Evolutionary conservation across 1,140 invertebrate genomes (phyloP).

Genomic region (Goniozus legneri): DNA sequence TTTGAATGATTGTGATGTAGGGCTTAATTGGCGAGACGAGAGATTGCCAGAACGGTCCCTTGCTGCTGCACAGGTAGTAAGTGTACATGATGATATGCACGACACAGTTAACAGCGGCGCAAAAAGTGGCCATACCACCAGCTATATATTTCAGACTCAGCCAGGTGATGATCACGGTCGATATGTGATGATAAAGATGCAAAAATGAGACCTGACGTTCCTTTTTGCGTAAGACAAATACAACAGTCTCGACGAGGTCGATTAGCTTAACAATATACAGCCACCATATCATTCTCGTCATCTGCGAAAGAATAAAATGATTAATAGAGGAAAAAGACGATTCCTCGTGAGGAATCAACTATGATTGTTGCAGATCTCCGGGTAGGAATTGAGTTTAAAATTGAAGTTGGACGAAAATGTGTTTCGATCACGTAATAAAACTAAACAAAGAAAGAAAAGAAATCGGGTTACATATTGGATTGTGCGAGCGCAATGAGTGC

Average conservation of each 20-base stretch:
- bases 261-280: conserved; percentile 24
- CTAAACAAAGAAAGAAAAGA: no score
- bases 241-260: conserved; percentile 48
- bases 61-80: conserved; percentile 32
- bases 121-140: conserved; percentile 29
- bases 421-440: no score
- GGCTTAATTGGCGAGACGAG: conserved; percentile 24
- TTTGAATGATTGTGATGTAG: conserved; percentile 44
- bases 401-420: no score
- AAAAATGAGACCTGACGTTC: conserved; percentile 70
- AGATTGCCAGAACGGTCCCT: conserved; percentile 12
- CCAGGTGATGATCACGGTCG: conserved; percentile 50
- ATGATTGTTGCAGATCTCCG: no score
- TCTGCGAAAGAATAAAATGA: conserved; percentile 19
- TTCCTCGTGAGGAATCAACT: no score
- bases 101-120: conserved; percentile 27
- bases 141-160: background rate
- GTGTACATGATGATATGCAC: conserved; percentile 43
- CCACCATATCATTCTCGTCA: conserved; percentile 18
- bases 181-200: conserved; percentile 69
- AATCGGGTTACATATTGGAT: no score
- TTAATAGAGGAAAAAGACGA: no score
- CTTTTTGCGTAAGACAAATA: conserved; percentile 76
- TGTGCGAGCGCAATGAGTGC: no score
- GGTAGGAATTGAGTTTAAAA: no score